Conservation (phyloP, 1,140 invertebrate genomes). For the Plectrocnemia conspersa region DNA sequence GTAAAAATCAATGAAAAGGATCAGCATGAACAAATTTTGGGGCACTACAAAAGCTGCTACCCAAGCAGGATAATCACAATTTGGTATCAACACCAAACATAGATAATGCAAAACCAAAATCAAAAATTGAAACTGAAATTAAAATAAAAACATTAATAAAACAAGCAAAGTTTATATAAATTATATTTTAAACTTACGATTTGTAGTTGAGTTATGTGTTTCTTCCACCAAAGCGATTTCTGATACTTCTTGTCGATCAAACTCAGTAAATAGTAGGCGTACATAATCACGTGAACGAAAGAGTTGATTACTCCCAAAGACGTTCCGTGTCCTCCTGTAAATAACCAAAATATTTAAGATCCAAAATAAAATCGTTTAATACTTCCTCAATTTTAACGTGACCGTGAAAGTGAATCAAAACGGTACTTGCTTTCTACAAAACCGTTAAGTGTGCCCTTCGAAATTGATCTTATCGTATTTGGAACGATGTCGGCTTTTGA, state of each 20-base stretch:
- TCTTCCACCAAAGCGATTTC: conserved; percentile 67
- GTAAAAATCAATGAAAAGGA: conserved; percentile 84
- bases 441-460: too few relatives aligned
- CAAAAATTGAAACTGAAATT: conserved; percentile 66
- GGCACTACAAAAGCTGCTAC: conserved; percentile 57
- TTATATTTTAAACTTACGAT: conserved; percentile 46
- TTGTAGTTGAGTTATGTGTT: conserved; percentile 68
- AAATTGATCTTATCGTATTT: too few relatives aligned
- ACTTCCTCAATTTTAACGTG: too few relatives aligned
- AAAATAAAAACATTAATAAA: conserved; percentile 26
- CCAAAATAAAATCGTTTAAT: neutral
- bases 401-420: too few relatives aligned
- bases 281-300: conserved; percentile 76
- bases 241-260: conserved; percentile 59
- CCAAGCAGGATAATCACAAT: conserved; percentile 70
- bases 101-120: conserved; percentile 64
- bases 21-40: conserved; percentile 70
- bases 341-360: conserved; percentile 2
- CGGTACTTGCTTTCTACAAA: too few relatives aligned
- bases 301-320: conserved; percentile 63
- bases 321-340: conserved; percentile 60
- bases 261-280: conserved; percentile 69
- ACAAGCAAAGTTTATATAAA: neutral
- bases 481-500: too few relatives aligned
- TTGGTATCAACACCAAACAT: conserved; percentile 58